These are phyloP conservation scores for Torymus aiolomorphi DNA, from an alignment of 2,888 invertebrate genomes.

Conservation along the genomic window DNA sequence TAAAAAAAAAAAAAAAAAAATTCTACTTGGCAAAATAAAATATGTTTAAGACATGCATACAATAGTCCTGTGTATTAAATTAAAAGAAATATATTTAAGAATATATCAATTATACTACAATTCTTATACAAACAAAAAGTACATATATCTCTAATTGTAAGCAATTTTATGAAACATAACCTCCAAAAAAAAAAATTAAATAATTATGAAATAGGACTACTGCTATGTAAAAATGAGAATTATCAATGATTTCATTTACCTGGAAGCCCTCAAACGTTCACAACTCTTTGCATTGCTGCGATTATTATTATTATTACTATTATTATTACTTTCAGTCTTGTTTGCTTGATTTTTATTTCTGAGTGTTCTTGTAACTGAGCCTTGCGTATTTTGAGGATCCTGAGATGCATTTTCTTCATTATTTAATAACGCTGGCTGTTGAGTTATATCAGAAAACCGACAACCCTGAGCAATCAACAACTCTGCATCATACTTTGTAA, in stretches of 20 bases:
- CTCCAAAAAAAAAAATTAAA: too few species aligned
- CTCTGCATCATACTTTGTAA: constrained; percentile 93
- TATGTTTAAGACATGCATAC: too few species aligned
- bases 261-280: constrained; percentile 72
- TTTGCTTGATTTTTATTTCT: constrained; percentile 72
- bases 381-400: constrained; percentile 64
- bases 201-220: too few species aligned
- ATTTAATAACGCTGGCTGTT: constrained; percentile 66
- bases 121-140: too few species aligned
- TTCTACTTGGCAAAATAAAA: too few species aligned
- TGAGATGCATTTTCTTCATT: constrained; percentile 68
- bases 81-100: too few species aligned
- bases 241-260: constrained; percentile 60
- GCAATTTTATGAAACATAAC: too few species aligned
- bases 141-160: too few species aligned
- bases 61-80: too few species aligned
- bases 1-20: too few species aligned
- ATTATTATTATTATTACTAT: constrained; percentile 62
- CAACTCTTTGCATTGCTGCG: constrained; percentile 63
- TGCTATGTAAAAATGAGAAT: background rate
- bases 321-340: constrained; percentile 68
- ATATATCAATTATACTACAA: too few species aligned
- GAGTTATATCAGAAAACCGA: constrained; percentile 81
- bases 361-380: constrained; percentile 70
- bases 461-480: constrained; percentile 89